phyloP scores from a whole-genome alignment of 2,888 invertebrate genomes.

The Zaprionus lineosus region DNA sequence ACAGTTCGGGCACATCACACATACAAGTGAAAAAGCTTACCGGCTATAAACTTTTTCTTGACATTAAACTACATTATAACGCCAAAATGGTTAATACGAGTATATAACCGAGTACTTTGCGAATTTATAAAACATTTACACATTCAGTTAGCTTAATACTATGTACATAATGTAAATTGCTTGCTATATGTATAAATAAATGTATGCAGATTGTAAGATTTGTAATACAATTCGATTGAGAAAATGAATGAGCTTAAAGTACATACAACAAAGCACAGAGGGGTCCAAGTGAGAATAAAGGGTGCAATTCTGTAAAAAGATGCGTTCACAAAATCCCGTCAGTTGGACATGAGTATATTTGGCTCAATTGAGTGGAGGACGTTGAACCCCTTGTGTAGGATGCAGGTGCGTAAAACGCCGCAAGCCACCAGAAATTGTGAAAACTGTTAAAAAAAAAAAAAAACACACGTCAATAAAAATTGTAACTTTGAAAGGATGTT shows the following conservation, averaged over 20 bases:
- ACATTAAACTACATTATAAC: no score
- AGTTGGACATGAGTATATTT: slow-evolving; percentile 82
- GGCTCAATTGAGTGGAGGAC: slow-evolving; percentile 88
- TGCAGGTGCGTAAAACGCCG: slow-evolving; percentile 90
- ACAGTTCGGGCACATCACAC: no score
- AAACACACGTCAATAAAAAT: no score
- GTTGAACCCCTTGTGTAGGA: slow-evolving; percentile 93
- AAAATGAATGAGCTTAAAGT: slow-evolving; percentile 10
- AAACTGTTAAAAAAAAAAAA: slow-evolving; percentile 85
- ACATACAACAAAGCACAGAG: slow-evolving; percentile 15
- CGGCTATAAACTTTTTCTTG: no score
- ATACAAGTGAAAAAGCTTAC: no score
- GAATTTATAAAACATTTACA: slow-evolving; percentile 45
- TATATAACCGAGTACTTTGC: slow-evolving; percentile 15
- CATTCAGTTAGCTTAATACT: slow-evolving; percentile 7
- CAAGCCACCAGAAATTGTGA: slow-evolving; percentile 92
- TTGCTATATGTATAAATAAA: slow-evolving; percentile 4
- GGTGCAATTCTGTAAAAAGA: no score
- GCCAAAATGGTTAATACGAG: no score
- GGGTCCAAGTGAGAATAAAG: no score
- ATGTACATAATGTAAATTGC: slow-evolving; percentile 34
- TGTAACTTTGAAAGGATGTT: no score
- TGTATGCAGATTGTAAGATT: background rate
- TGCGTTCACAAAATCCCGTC: slow-evolving; percentile 38
- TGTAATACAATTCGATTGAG: slow-evolving; percentile 2